A percentile compares a stretch with the other conserved stretches of the same genome.
phyloP scores from a whole-genome alignment of 2,888 invertebrate genomes.

The Lypha dubia region DNA sequence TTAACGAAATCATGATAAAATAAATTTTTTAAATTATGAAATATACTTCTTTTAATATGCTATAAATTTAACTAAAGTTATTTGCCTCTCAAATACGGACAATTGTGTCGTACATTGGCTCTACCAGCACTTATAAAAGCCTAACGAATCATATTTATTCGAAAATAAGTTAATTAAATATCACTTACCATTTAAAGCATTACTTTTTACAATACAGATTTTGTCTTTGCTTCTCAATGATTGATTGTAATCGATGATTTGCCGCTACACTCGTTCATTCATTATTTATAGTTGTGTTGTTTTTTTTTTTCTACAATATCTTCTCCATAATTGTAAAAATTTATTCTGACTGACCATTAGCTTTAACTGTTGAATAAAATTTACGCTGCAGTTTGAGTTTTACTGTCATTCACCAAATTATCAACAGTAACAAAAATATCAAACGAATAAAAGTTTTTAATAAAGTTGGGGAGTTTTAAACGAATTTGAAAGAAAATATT shows the following conservation, averaged over 20 bases:
- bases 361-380: no score
- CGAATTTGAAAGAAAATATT: not conserved
- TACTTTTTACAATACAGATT: slow-evolving; percentile 40
- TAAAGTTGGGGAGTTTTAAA: slow-evolving; percentile 5
- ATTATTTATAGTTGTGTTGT: no score
- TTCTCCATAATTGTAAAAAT: not conserved
- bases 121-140: no score
- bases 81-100: no score
- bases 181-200: slow-evolving; percentile 65
- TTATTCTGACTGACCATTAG: not conserved
- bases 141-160: no score
- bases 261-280: not conserved
- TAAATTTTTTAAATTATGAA: no score
- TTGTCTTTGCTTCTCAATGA: not conserved
- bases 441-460: not conserved
- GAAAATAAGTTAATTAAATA: no score
- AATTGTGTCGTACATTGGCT: no score
- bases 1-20: no score
- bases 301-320: not conserved
- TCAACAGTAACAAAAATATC: slow-evolving; percentile 9
- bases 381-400: not conserved
- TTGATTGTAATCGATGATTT: not conserved
- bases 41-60: no score
- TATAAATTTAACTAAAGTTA: no score
- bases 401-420: not conserved